These are phyloP conservation scores for Procambarus clarkii DNA, from an alignment of 1,140 invertebrate species.

Conservation along the genomic window DNA sequence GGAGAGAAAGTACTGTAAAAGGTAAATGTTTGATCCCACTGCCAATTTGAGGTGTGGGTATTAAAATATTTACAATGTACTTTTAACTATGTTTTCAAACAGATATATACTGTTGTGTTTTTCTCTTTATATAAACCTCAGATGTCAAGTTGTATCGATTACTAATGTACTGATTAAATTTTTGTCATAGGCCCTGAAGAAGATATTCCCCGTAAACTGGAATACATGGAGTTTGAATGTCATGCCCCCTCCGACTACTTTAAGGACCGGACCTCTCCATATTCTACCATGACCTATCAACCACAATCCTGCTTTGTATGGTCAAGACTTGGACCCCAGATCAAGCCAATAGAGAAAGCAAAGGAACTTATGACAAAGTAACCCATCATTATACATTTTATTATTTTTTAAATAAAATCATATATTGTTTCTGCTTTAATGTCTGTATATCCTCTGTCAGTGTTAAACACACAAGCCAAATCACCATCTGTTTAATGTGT, in stretches of 20 bases:
- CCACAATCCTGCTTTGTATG: constrained; percentile 64
- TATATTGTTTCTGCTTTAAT: not conserved
- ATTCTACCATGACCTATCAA: constrained; percentile 77
- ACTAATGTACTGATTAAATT: constrained; percentile 5
- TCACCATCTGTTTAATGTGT: no score
- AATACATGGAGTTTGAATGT: constrained; percentile 93
- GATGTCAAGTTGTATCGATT: no score
- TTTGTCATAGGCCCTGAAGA: constrained; percentile 88
- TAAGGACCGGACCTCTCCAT: constrained; percentile 85
- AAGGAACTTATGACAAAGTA: constrained; percentile 62
- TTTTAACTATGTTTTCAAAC: no score
- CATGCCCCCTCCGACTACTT: constrained; percentile 95
- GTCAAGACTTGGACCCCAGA: constrained; percentile 64
- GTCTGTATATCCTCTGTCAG: not conserved
- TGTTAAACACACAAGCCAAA: not conserved
- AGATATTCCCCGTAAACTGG: constrained; percentile 90
- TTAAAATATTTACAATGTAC: no score
- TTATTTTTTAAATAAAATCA: not conserved
- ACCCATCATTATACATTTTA: not conserved
- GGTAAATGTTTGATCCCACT: no score
- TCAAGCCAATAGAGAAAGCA: constrained; percentile 66
- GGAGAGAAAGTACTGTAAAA: no score
- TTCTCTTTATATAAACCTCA: no score
- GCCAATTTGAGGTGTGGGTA: no score
- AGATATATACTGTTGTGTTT: no score